phyloP scores from a whole-genome alignment of 1,140 invertebrate species.

The Solenopsis fugax region DNA sequence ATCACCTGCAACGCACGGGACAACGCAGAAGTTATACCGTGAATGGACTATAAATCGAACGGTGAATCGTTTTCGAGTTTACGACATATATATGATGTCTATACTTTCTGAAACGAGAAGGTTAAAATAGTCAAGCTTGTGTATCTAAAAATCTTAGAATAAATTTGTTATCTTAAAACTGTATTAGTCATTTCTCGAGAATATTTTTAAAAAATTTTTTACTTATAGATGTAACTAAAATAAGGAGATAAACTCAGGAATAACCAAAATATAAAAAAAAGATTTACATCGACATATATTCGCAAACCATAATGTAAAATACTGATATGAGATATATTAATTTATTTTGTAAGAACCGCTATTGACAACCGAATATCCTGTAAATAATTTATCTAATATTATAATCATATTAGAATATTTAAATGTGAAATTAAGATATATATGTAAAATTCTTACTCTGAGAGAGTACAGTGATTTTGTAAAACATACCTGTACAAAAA shows the following conservation, averaged over 20 bases:
- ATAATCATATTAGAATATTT: slow-evolving; percentile 4
- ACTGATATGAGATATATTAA: too few relatives aligned
- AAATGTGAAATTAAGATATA: not conserved
- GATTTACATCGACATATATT: too few relatives aligned
- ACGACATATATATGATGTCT: not conserved
- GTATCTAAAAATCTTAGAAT: not conserved
- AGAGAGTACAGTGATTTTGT: not conserved
- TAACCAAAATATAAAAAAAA: too few relatives aligned
- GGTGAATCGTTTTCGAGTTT: slow-evolving; percentile 1
- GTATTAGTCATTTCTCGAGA: not conserved
- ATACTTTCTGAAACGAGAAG: not conserved
- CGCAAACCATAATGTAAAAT: too few relatives aligned
- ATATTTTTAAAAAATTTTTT: not conserved
- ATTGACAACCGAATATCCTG: too few relatives aligned
- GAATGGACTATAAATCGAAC: not conserved
- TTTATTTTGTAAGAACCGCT: too few relatives aligned
- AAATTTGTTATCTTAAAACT: not conserved
- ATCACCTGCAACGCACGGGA: not conserved
- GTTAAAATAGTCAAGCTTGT: not conserved
- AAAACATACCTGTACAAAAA: not conserved
- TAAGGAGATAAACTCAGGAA: too few relatives aligned
- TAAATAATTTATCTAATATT: too few relatives aligned
- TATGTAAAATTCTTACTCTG: not conserved
- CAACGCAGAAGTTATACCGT: not conserved
- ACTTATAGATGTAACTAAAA: not conserved